phyloP scores from a whole-genome alignment of 1,140 invertebrate genomes.

The Pemphigus obesinymphae region DNA sequence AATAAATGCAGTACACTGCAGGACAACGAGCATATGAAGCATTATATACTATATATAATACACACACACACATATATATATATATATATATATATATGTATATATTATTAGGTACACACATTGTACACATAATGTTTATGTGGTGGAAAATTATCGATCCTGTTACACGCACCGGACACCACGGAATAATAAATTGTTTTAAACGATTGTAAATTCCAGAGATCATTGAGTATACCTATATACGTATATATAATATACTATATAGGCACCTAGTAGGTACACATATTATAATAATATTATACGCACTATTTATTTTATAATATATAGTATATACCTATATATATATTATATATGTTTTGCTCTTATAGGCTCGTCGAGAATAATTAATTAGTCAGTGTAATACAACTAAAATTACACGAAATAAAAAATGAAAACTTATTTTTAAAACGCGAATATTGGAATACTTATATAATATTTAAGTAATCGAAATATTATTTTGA shows the following conservation, averaged over 20 bases:
- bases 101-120: too few relatives aligned
- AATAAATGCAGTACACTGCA: not conserved
- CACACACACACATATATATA: not conserved
- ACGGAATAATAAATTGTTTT: constrained; percentile 7
- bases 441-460: too few relatives aligned
- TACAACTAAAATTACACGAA: too few relatives aligned
- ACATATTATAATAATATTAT: too few relatives aligned
- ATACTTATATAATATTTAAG: too few relatives aligned
- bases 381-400: constrained; percentile 9
- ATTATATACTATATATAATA: not conserved
- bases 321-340: too few relatives aligned
- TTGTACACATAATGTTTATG: too few relatives aligned
- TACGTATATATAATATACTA: too few relatives aligned
- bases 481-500: too few relatives aligned
- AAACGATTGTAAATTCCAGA: constrained; percentile 28
- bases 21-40: not conserved
- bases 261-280: too few relatives aligned
- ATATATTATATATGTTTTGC: not conserved
- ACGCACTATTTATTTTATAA: not conserved
- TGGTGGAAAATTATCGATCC: constrained; percentile 26
- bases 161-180: not conserved
- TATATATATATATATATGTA: too few relatives aligned
- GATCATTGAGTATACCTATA: not conserved
- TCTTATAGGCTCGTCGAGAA: not conserved
- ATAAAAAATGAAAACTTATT: too few relatives aligned